phyloP scores from a whole-genome alignment of 2,888 invertebrate species.

The Dynastes hyllus region DNA sequence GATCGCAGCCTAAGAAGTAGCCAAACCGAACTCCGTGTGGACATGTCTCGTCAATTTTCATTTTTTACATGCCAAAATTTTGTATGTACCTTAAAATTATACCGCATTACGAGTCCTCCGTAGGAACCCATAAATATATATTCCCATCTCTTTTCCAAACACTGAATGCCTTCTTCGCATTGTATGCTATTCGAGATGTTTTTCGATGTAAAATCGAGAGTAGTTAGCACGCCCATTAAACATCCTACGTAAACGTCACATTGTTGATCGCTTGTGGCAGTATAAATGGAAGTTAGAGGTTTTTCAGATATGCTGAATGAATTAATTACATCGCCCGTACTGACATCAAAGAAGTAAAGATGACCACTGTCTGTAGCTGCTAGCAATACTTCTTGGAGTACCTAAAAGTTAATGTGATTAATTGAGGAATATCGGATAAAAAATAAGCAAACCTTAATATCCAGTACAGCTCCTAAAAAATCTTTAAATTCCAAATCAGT shows the following conservation, averaged over 20 bases:
- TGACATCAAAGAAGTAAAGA: conserved; percentile 76
- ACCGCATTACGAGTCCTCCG: conserved; percentile 81
- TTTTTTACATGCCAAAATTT: no score
- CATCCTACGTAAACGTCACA: conserved; percentile 76
- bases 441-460: conserved; percentile 59
- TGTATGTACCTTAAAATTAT: conserved; percentile 77
- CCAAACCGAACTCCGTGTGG: no score
- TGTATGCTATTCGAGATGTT: conserved; percentile 74
- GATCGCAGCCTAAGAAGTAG: no score
- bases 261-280: conserved; percentile 67
- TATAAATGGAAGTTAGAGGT: conserved; percentile 77
- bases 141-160: conserved; percentile 84
- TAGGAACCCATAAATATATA: conserved; percentile 82
- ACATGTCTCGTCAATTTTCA: no score
- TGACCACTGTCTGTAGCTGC: conserved; percentile 79
- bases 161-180: conserved; percentile 80
- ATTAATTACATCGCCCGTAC: conserved; percentile 73
- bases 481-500: conserved; percentile 57
- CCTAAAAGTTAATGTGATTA: conserved; percentile 69
- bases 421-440: background rate
- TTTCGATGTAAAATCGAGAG: conserved; percentile 75
- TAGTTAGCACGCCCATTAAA: conserved; percentile 76
- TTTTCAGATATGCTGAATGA: conserved; percentile 76
- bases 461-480: conserved; percentile 61
- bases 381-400: conserved; percentile 75